Evolutionary conservation across 92 coral and sea anemone genomes (phyloP).

Genomic region (Zoanthus gigantus): DNA sequence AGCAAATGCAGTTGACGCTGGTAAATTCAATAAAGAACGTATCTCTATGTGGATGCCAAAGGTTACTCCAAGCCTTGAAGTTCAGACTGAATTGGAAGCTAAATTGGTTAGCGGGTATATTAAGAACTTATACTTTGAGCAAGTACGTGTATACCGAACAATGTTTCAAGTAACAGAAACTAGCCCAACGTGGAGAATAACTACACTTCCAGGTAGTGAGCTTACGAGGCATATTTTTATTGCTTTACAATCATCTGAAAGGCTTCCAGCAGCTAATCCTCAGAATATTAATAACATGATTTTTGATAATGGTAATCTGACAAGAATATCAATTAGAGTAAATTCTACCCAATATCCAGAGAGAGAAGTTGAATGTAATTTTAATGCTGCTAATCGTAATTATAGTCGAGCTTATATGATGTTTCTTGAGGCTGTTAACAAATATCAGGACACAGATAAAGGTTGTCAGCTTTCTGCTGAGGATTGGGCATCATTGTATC

Average conservation of each 20-base stretch:
- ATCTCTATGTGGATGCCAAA: conserved; percentile 38
- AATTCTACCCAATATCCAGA: conserved; percentile 27
- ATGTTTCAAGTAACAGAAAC: conserved; percentile 30
- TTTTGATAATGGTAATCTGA: conserved; percentile 41
- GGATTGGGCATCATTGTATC: conserved; percentile 10
- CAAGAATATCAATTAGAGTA: conserved; percentile 28
- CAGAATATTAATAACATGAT: conserved; percentile 33
- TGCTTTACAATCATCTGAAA: conserved; percentile 24
- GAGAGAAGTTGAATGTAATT: conserved; percentile 28
- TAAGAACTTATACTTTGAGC: conserved; percentile 37
- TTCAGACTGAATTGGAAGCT: conserved; percentile 21
- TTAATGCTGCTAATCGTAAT: conserved; percentile 11
- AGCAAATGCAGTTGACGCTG: conserved; percentile 20
- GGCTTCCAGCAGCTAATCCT: conserved; percentile 15
- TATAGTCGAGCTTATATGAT: conserved; percentile 23
- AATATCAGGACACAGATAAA: conserved; percentile 10
- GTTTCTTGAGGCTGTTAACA: conserved; percentile 33
- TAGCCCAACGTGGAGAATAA: conserved; percentile 28
- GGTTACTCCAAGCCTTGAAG: conserved; percentile 17
- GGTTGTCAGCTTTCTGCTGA: conserved; percentile 22
- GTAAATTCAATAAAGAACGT: conserved; percentile 31
- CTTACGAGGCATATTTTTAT: conserved; percentile 10
- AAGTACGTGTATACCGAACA: conserved; percentile 32
- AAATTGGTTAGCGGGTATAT: conserved; percentile 25
- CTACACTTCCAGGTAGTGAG: conserved; percentile 10